Conservation (phyloP, 2,888 invertebrate species). For the Hirtodrosophila cameraria region DNA sequence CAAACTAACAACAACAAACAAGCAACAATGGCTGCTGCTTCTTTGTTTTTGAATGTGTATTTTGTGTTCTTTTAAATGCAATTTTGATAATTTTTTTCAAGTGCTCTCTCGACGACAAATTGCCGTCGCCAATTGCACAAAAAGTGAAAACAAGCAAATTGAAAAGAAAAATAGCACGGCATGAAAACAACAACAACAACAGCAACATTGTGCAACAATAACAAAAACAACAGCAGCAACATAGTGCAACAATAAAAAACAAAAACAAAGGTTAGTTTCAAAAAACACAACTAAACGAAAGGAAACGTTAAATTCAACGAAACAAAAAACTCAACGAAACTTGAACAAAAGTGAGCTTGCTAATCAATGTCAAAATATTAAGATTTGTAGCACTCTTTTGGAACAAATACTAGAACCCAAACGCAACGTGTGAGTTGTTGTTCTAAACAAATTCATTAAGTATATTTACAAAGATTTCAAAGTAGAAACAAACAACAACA, state of each 20-base stretch:
- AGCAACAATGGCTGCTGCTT: not conserved
- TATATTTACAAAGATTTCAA: not conserved
- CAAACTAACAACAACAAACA: conserved; percentile 20
- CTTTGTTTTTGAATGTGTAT: not conserved
- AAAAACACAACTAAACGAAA: too few species aligned
- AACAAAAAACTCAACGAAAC: not conserved
- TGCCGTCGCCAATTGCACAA: conserved; percentile 28
- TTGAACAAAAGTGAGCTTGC: conserved; percentile 1
- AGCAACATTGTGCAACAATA: conserved; percentile 3
- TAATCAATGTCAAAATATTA: conserved; percentile 9
- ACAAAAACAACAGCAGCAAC: conserved; percentile 3
- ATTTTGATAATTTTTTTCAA: conserved; percentile 36
- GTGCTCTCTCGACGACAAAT: conserved; percentile 10
- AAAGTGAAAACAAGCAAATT: conserved; percentile 9
- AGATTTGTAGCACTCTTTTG: too few species aligned
- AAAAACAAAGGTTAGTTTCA: not conserved
- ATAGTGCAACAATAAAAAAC: not conserved
- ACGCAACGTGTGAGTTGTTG: too few species aligned
- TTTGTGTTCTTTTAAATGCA: conserved; percentile 5
- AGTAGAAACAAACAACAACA: not conserved
- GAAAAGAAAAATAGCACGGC: conserved; percentile 5
- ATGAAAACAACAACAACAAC: conserved; percentile 16
- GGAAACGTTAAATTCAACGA: too few species aligned
- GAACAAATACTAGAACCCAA: too few species aligned
- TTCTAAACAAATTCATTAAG: not conserved